Base-by-base conservation (phyloP, 2,888 invertebrate genomes). In the Pachycephus smyrnensis region DNA sequence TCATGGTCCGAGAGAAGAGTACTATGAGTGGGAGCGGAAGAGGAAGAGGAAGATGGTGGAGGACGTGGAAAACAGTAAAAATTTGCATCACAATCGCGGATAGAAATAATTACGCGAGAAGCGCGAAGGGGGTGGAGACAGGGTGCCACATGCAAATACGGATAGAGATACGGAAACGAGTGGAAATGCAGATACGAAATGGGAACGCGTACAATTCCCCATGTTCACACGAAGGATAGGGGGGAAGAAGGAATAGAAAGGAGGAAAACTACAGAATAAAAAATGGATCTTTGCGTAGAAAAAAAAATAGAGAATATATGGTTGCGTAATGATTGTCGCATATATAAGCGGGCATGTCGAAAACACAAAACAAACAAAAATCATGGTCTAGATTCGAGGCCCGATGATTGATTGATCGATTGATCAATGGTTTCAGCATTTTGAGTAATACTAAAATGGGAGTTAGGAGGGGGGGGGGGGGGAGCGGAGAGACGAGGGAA, bases 21-120 rank as follows among this genome's bases (percentile, higher is more conserved):
- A n/a, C 68, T 30, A 9, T 30, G n/a, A 74, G 78, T 75, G 81
- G 80, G 79, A 73, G 40, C 80, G 68, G 74, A n/a, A 4, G 32
- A 3, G 37, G 75, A 36, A 35, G 75, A 81, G 76, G 76, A 73
- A 81, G 82, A 81, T 79, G 75, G 73, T 76, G 73, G 75, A 77
- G 71, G 74, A 75, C 79, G 69, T 80, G 85, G 86, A 88, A 89
- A 89, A 89, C 90, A 90, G 88, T 82, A 87, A 89, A 90, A 91
- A 91, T 91, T 91, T 91, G 90, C 91, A 91, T 91, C 82, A 91
- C 91, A 91, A 91, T 91, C 90, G 91, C 82, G 88, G 89, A 88
- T 89, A 89, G 89, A 91, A 91, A 91, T 91, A 91, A 91, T 91
- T 90, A 90, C 89, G 88, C 88, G 87, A 89, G 87, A 89, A 89